Conservation (phyloP, 2,888 invertebrate genomes). For the Aspidiotus destructor region DNA sequence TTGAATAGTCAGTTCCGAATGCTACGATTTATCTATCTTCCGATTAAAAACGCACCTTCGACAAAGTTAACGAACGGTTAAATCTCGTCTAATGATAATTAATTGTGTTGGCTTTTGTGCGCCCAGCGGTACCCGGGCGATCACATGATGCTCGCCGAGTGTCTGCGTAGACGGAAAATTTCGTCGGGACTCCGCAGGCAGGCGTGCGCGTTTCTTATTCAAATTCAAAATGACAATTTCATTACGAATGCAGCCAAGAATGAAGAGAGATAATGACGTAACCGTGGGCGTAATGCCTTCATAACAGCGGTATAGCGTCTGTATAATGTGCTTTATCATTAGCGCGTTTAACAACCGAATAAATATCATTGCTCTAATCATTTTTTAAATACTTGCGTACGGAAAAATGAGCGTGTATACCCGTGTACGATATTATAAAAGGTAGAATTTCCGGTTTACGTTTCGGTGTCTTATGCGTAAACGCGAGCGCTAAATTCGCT, state of each 20-base stretch:
- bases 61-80: no score
- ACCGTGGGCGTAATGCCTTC: slow-evolving; percentile 2
- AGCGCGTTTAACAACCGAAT: slow-evolving; percentile 23
- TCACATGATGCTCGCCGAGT: no score
- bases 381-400: background rate
- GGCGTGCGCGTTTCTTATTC: background rate
- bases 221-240: slow-evolving; percentile 4
- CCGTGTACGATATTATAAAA: background rate
- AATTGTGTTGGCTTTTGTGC: no score
- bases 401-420: no score
- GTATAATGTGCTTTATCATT: slow-evolving; percentile 23
- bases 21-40: no score
- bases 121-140: no score
- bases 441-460: background rate
- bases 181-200: no score
- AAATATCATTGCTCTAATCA: slow-evolving; percentile 13
- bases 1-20: no score
- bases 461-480: background rate
- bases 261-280: background rate
- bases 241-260: background rate
- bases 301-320: background rate
- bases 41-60: no score
- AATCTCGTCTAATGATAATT: no score
- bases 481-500: background rate
- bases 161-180: no score